Evolutionary conservation across 2,888 invertebrate species (phyloP), one percentile per base, ranked within the genome.

Genomic region (Oasisia sp.): DNA sequence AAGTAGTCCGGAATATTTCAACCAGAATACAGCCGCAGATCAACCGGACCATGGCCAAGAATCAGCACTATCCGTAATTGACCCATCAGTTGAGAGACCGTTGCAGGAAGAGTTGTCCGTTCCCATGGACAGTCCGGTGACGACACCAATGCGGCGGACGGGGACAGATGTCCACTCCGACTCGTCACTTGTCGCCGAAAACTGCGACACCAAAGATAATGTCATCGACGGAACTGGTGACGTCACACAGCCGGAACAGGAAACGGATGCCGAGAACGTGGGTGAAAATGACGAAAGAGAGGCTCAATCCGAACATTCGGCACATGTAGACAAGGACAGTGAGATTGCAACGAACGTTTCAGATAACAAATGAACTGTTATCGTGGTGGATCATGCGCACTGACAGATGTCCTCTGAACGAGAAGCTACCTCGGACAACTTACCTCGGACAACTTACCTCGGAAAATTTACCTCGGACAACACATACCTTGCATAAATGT

Each of bases 301-400:
- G 74, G 74, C 27, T 19, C 74, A 3, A 74, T n/a, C 74, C 19
- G 27, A 27, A 74, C 27, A 74, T 74, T n/a, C 27, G 74, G 74
- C 4, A 74, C 2, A 7, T 74, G 27, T 27, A 74, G 19, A 74
- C 74, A n/a, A 74, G 74, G 74, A 74, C n/a, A n/a, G 19, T 74
- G 74, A 74, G 74, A 74, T 27, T 74, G n/a, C n/a, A 74, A 74
- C 74, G 74, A 19, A 74, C 74, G 74, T 74, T 74, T 74, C 74
- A n/a, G 74, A 74, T n/a, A 74, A n/a, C 27, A 27, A 74, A 5
- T 74, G 74, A n/a, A 19, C 74, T 27, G 74, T 74, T 27, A 19
- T 27, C 74, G 27, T 50, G 50, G 0, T 14, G 74, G 74, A 19
- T 5, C 74, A n/a, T 74, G 74, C 74, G 74, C 74, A n/a, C 27